Percentiles rank a stretch among this genome's conserved stretches.
phyloP scores from a whole-genome alignment of 37 sponge, comb jelly and placozoan species.

The Amphimedon queenslandica region DNA sequence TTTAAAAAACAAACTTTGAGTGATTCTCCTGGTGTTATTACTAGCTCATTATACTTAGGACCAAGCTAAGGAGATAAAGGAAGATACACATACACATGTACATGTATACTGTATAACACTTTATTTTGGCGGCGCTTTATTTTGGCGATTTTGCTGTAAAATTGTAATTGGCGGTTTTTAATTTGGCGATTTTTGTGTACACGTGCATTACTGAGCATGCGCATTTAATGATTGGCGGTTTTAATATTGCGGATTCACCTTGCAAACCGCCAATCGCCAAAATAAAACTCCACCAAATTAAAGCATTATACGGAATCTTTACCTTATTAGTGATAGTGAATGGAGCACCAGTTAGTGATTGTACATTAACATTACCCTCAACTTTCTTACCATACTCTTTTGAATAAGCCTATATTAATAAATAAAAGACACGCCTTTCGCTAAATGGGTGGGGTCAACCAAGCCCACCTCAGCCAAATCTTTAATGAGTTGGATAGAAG shows the following conservation, averaged over 20 bases:
- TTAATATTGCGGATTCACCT: too few relatives aligned
- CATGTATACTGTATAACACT: too few relatives aligned
- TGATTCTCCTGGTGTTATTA: conserved; percentile 29
- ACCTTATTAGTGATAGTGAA: conserved; percentile 71
- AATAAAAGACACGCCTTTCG: background rate
- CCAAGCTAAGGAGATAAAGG: conserved; percentile 23
- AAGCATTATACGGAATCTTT: too few relatives aligned
- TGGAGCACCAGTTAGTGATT: conserved; percentile 57
- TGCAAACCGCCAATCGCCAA: too few relatives aligned
- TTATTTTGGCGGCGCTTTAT: too few relatives aligned
- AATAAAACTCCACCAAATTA: too few relatives aligned
- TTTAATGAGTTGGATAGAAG: conserved; percentile 56
- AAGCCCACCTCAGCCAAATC: conserved; percentile 40
- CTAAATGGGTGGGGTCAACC: background rate
- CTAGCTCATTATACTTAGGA: background rate
- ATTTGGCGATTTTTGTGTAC: too few relatives aligned
- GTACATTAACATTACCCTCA: conserved; percentile 35
- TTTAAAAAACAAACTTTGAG: conserved; percentile 21
- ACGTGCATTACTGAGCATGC: too few relatives aligned
- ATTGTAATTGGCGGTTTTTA: too few relatives aligned
- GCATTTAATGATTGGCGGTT: too few relatives aligned
- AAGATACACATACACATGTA: too few relatives aligned
- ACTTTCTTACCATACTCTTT: conserved; percentile 65
- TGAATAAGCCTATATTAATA: conserved; percentile 23
- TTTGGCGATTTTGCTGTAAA: too few relatives aligned